Conservation (phyloP, 2,113 vertebrate species). For the Sorex araneus region DNA sequence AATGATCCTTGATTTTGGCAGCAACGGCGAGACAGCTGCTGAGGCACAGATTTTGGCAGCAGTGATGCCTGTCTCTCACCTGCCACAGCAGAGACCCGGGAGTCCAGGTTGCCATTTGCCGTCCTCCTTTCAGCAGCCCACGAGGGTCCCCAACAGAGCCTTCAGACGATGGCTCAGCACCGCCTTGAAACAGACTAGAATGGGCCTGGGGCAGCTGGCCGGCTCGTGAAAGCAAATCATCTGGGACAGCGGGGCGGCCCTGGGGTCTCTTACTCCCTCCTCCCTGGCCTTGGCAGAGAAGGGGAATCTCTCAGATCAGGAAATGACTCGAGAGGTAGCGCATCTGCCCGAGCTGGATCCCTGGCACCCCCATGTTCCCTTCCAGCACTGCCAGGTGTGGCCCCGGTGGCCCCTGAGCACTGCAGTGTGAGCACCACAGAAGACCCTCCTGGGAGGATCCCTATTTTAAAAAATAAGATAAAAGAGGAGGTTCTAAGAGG, state of each 20-base stretch:
- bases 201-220: not conserved
- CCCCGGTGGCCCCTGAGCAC: too few species aligned
- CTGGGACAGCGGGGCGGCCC: not conserved
- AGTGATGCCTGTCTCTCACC: not conserved
- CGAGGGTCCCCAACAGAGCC: not conserved
- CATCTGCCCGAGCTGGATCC: too few species aligned
- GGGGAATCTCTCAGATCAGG: not conserved
- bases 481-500: too few species aligned
- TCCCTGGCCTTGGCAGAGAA: not conserved
- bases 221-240: not conserved
- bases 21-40: not conserved
- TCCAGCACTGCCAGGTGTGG: too few species aligned
- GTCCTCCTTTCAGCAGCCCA: not conserved
- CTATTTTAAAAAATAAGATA: too few species aligned
- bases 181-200: too few species aligned
- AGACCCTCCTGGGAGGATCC: too few species aligned
- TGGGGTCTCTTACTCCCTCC: not conserved
- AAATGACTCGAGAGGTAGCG: too few species aligned
- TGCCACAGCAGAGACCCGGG: not conserved
- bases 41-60: constrained; percentile 12
- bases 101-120: not conserved
- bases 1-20: constrained; percentile 59
- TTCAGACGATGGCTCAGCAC: not conserved
- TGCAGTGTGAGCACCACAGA: too few species aligned
- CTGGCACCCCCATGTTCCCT: too few species aligned